Evolutionary conservation across 2,797 vertebrate species (phyloP).

Genomic region (Corythornis leucogaster): DNA sequence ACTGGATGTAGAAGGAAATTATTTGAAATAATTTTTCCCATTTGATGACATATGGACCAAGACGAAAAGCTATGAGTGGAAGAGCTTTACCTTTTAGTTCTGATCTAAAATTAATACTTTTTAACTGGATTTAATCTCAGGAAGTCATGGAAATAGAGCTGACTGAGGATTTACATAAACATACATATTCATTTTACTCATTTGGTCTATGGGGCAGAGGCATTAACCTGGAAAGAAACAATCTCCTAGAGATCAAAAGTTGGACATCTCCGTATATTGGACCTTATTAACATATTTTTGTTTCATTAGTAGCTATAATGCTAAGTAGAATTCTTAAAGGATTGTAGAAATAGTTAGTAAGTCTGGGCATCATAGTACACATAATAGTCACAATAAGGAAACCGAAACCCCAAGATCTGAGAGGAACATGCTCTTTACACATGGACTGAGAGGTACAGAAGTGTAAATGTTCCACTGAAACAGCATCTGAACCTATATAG

Average conservation of each 20-base stretch:
- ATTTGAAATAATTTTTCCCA: not conserved
- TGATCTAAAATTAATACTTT: not conserved
- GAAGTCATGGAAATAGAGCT: not conserved
- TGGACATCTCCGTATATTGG: not conserved
- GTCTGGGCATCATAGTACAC: not conserved
- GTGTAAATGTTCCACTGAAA: not conserved
- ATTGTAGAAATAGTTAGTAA: not conserved
- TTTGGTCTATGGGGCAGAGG: rapidly evolving
- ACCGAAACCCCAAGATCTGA: not conserved
- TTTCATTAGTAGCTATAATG: not conserved
- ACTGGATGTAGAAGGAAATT: not conserved
- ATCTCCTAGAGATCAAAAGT: not conserved
- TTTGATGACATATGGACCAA: not conserved
- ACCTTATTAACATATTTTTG: not conserved
- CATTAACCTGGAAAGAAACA: not conserved
- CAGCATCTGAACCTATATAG: not conserved
- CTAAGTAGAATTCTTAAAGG: not conserved
- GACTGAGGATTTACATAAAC: not conserved
- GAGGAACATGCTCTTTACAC: not conserved
- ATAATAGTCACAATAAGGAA: not conserved
- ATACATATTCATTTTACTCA: not conserved
- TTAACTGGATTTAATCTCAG: not conserved
- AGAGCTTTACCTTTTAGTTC: not conserved
- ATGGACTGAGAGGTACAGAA: not conserved
- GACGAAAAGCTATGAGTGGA: not conserved